These are phyloP conservation scores for Meriones psammophilus DNA, from an alignment of 2,797 vertebrate genomes.

Conservation along the genomic window DNA sequence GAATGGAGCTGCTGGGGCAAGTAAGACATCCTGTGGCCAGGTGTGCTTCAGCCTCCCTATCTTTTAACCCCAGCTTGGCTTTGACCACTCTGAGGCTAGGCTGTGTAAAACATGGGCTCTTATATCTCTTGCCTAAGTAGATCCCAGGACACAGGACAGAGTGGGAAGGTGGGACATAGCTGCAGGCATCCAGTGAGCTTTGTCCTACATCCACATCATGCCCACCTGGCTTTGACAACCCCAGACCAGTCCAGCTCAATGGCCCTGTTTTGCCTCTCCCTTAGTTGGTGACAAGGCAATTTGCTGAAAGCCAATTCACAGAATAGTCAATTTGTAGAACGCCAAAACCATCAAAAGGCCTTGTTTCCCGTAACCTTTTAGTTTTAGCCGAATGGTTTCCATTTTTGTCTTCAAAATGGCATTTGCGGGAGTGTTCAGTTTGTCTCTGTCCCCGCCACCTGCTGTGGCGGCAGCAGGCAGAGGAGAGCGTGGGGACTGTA, in stretches of 20 bases:
- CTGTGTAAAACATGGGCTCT: not conserved
- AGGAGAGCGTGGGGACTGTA: not conserved
- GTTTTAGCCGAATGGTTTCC: not conserved
- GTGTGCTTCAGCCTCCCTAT: not conserved
- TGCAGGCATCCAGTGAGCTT: not conserved
- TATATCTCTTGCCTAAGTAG: not conserved
- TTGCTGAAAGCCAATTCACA: not conserved
- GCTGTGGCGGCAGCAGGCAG: not conserved
- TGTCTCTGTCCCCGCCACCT: not conserved
- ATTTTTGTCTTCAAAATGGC: slow-evolving; percentile 50
- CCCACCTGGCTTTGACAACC: not conserved
- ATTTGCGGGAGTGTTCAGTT: not conserved
- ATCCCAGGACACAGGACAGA: not conserved
- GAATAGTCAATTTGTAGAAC: not conserved
- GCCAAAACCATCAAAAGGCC: not conserved
- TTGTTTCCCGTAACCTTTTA: slow-evolving; percentile 11
- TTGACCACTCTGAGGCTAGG: not conserved
- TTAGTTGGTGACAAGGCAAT: not conserved
- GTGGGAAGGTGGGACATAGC: too few relatives aligned
- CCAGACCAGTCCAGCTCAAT: rapidly evolving
- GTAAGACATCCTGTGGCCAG: not conserved
- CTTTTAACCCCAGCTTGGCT: not conserved
- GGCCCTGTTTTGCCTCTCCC: not conserved
- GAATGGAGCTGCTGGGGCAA: slow-evolving; percentile 77
- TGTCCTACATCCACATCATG: not conserved